phyloP scores from a whole-genome alignment of 2,113 vertebrate genomes.

The Urocitellus parryii region DNA sequence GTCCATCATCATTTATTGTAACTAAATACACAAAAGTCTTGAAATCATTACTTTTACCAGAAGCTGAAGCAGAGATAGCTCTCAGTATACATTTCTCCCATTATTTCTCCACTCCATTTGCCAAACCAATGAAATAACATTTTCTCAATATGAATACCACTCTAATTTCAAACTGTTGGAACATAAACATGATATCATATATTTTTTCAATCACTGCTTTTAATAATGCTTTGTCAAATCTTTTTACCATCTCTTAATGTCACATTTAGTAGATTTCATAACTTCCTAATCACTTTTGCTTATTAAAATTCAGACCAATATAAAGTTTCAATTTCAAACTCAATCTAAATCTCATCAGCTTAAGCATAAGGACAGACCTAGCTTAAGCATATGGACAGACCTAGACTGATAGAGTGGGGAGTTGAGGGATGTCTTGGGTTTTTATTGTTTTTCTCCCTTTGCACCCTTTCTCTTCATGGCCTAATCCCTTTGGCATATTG shows the following conservation, averaged over 20 bases:
- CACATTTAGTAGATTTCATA: background rate
- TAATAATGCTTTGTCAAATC: background rate
- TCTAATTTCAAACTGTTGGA: slow-evolving; percentile 1
- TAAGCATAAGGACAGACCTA: background rate
- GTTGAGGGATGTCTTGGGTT: background rate
- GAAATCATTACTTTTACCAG: slow-evolving; percentile 58
- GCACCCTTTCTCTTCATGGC: background rate
- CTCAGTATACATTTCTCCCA: background rate
- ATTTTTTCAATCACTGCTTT: slow-evolving; percentile 17
- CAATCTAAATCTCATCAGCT: background rate
- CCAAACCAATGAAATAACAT: slow-evolving; percentile 35
- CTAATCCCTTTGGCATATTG: background rate
- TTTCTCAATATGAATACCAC: slow-evolving; percentile 49
- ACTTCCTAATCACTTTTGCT: background rate
- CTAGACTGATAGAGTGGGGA: accelerated
- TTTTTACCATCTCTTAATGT: background rate
- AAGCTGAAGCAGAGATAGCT: slow-evolving; percentile 12
- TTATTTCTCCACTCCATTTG: slow-evolving; percentile 30
- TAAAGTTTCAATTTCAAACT: slow-evolving; percentile 22
- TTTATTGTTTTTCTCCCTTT: background rate
- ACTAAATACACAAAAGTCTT: slow-evolving; percentile 12
- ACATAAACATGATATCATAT: slow-evolving; percentile 5
- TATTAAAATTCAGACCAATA: slow-evolving; percentile 7
- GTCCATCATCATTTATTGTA: background rate
- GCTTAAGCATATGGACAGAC: background rate